Base-by-base conservation (phyloP, 2,113 vertebrate species). In the Carassius auratus region DNA sequence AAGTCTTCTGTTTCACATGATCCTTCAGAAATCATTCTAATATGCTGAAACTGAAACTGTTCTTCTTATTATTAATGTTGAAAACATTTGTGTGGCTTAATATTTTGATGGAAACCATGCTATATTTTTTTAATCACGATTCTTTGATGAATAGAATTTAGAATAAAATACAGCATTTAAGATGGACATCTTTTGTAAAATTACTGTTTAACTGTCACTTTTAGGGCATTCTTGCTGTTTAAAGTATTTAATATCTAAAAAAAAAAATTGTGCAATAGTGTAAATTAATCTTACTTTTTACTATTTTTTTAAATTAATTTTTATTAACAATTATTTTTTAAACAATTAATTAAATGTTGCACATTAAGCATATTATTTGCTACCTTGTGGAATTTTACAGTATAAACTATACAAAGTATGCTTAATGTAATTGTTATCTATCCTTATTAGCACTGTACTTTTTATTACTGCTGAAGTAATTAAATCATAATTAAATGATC, bases 401-500 rank as follows among this genome's bases (percentile, higher is more conserved):
- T 66, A 8, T 21, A 68, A 15, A 8, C 7, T 36, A 15, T 15
- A 36, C 17, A 15, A 79, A 71, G 84, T 81, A 62, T 48, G 19
- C 23, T 52, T 38, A 36, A 42, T 21, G 68, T 21, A 83, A 48
- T 59, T 86, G 38, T 50, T 8, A 48, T 42, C 52, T 33, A 45
- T 85, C 76, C 52, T 48, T 38, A 79, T 69, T 71, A 23, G 26
- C 61, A 68, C 68, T 52, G 42, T 52, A 33, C 33, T 50, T 52
- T 23, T 42, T 50, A 62, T 30, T 81, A 33, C 33, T 87, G 57
- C 83, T 57, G 4, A 52, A 42, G 52, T 69, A 79, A 80, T 85
- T 64, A 45, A 89, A 69, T 79, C 74, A 68, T 83, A 78, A 87
- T 75, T 84, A 52, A 84, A 74, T 45, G 33, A 64, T 86, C 33